phyloP scores from a whole-genome alignment of 2,797 vertebrate genomes.

The Cirrhinus molitorella region DNA sequence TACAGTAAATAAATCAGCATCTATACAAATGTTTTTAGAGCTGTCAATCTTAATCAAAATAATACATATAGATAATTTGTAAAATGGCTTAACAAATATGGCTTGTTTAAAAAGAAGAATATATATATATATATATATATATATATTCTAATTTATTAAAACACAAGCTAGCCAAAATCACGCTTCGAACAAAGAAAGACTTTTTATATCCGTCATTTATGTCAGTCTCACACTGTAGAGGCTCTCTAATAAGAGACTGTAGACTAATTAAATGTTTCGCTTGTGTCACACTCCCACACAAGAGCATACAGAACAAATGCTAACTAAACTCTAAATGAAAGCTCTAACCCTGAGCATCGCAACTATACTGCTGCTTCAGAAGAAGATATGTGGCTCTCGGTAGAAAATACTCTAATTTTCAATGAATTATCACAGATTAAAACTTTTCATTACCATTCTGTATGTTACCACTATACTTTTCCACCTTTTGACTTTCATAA shows the following conservation, averaged over 20 bases:
- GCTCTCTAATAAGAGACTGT: slow-evolving; percentile 15
- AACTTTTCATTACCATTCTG: not conserved
- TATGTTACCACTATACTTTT: not conserved
- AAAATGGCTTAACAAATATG: no score
- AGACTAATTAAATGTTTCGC: slow-evolving; percentile 31
- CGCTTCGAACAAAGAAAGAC: not conserved
- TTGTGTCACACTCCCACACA: slow-evolving; percentile 32
- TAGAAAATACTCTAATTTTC: slow-evolving; percentile 5
- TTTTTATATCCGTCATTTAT: not conserved
- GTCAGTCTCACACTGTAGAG: not conserved
- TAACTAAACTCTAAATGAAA: not conserved
- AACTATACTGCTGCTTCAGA: not conserved
- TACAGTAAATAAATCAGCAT: not conserved
- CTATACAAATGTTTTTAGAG: no score
- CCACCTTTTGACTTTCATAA: not conserved
- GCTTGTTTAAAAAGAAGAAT: no score
- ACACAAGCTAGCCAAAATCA: not conserved
- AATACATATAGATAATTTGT: no score
- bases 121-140: no score
- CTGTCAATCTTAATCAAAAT: no score
- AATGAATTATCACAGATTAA: not conserved
- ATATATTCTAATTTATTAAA: not conserved
- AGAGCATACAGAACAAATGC: slow-evolving; percentile 11
- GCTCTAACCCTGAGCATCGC: not conserved
- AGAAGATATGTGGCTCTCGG: not conserved